Conservation (phyloP, 2,797 vertebrate genomes). For the Parambassis ranga region DNA sequence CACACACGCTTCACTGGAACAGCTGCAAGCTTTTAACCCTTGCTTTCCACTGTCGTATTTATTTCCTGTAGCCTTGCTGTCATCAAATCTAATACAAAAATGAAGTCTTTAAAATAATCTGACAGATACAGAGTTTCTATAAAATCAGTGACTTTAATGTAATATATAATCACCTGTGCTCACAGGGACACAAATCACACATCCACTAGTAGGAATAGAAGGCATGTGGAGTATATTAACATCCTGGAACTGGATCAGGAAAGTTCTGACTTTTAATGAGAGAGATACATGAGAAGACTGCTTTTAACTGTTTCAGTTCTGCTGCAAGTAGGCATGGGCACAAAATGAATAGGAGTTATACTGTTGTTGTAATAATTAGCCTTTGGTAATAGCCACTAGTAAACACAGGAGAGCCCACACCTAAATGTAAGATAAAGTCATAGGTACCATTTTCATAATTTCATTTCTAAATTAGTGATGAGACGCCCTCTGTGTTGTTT, state of each 20-base stretch:
- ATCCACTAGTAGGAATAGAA: conserved; percentile 8
- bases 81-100: no score
- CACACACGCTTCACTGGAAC: not conserved
- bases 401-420: no score
- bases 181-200: no score
- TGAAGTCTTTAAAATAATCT: not conserved
- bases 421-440: no score
- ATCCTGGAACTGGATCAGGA: conserved; percentile 50
- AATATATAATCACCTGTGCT: not conserved
- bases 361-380: no score
- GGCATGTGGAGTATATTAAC: conserved; percentile 60
- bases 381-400: no score
- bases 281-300: conserved; percentile 49
- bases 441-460: no score
- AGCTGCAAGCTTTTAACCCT: not conserved
- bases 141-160: not conserved
- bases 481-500: no score
- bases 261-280: conserved; percentile 55
- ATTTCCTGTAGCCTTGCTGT: not conserved
- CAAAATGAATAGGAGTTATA: no score
- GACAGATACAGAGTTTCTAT: not conserved
- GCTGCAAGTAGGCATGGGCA: no score
- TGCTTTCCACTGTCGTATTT: not conserved
- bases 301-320: conserved; percentile 36
- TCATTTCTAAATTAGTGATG: no score